phyloP scores from a whole-genome alignment of 2,113 vertebrate species.

The Haemorhous mexicanus region DNA sequence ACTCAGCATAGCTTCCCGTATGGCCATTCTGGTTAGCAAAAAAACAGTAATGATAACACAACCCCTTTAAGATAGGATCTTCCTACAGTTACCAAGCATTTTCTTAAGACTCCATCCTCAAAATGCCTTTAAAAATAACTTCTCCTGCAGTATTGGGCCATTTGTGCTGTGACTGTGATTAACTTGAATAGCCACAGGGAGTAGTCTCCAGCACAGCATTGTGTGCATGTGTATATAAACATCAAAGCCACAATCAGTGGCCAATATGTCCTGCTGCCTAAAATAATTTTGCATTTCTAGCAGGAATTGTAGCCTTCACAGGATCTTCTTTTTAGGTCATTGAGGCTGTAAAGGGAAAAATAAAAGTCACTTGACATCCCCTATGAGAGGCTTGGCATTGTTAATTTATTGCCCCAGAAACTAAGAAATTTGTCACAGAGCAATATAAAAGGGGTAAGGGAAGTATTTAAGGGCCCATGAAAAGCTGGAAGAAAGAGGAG shows the following conservation, averaged over 20 bases:
- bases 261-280: not conserved
- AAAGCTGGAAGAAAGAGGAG: not conserved
- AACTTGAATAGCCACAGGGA: not conserved
- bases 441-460: not conserved
- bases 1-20: not conserved
- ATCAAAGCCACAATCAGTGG: not conserved
- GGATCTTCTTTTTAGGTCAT: not conserved
- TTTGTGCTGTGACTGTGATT: not conserved
- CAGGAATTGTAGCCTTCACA: not conserved
- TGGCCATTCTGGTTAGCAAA: not conserved
- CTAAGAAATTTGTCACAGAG: not conserved
- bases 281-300: not conserved
- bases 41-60: not conserved
- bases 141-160: not conserved
- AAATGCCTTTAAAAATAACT: not conserved
- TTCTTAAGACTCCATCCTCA: not conserved
- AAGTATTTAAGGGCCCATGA: not conserved
- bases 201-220: fast-evolving
- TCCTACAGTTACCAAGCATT: not conserved
- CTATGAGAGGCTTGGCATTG: not conserved
- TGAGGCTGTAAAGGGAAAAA: not conserved
- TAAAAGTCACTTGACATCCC: not conserved
- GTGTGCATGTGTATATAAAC: not conserved
- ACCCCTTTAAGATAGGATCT: not conserved
- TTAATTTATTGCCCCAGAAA: not conserved